Evolutionary conservation across 1,140 invertebrate genomes (phyloP).

Genomic region (Lepidostoma basale): DNA sequence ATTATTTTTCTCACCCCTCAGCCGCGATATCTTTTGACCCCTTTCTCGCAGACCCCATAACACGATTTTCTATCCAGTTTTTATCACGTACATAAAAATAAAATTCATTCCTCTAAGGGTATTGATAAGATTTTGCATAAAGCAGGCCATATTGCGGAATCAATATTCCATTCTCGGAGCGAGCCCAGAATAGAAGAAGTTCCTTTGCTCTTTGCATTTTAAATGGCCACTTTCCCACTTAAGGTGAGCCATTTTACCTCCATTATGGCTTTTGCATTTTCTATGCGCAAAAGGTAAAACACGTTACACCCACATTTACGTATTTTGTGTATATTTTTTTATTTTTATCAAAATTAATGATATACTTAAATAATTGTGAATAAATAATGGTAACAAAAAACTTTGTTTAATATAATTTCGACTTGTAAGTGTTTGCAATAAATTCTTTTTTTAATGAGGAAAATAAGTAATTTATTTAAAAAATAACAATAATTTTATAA

Average conservation of each 20-base stretch:
- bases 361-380: too few species aligned
- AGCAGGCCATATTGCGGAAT: conserved; percentile 12
- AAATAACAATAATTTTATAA: too few species aligned
- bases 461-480: too few species aligned
- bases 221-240: conserved; percentile 15
- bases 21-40: background rate
- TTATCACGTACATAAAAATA: conserved; percentile 9
- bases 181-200: conserved; percentile 12
- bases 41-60: background rate
- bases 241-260: background rate
- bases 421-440: too few species aligned
- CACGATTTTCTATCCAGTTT: background rate
- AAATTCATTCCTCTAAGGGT: conserved; percentile 17
- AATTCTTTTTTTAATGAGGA: too few species aligned
- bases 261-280: conserved; percentile 16
- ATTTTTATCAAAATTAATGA: too few species aligned
- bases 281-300: too few species aligned
- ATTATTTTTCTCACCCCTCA: background rate
- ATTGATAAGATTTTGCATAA: conserved; percentile 21
- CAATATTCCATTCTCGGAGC: background rate
- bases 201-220: conserved; percentile 8
- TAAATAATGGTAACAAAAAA: too few species aligned
- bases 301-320: too few species aligned
- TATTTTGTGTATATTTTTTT: too few species aligned
- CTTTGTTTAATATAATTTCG: too few species aligned